Conservation (phyloP, 2,797 vertebrate genomes). For the Chiloscyllium punctatum region DNA sequence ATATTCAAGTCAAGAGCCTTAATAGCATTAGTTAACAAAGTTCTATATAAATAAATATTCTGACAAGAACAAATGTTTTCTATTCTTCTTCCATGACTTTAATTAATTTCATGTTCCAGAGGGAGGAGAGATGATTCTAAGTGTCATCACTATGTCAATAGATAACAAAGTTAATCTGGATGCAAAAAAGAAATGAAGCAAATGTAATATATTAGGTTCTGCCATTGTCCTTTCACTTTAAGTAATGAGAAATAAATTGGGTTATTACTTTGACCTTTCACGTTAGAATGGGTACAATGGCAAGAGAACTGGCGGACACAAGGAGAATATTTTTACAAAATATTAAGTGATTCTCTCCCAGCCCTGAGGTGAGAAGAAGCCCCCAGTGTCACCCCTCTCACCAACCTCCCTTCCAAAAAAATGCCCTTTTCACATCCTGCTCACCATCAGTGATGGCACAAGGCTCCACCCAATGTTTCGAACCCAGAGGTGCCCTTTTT, state of each 20-base stretch:
- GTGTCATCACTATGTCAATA: background rate
- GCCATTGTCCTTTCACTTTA: background rate
- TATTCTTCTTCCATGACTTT: background rate
- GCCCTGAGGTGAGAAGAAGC: no score
- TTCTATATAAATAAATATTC: conserved; percentile 12
- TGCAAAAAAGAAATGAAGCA: background rate
- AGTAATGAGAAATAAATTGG: background rate
- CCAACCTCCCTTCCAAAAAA: no score
- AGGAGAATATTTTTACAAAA: background rate
- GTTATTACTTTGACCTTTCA: background rate
- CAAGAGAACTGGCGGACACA: background rate
- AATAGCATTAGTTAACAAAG: background rate
- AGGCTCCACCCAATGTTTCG: no score
- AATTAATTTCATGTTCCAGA: conserved; percentile 11
- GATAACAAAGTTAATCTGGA: background rate
- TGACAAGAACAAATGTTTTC: background rate
- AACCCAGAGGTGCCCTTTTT: no score
- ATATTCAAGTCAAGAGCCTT: background rate
- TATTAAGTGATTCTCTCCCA: no score
- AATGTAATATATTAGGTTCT: background rate
- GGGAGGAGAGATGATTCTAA: background rate
- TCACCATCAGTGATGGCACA: no score
- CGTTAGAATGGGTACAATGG: background rate
- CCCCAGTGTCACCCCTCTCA: no score
- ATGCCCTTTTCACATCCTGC: no score